Percentiles rank a stretch among this genome's conserved stretches.
These are phyloP conservation scores for Acleris sparsana DNA, from an alignment of 2,888 invertebrate genomes.

Conservation along the genomic window DNA sequence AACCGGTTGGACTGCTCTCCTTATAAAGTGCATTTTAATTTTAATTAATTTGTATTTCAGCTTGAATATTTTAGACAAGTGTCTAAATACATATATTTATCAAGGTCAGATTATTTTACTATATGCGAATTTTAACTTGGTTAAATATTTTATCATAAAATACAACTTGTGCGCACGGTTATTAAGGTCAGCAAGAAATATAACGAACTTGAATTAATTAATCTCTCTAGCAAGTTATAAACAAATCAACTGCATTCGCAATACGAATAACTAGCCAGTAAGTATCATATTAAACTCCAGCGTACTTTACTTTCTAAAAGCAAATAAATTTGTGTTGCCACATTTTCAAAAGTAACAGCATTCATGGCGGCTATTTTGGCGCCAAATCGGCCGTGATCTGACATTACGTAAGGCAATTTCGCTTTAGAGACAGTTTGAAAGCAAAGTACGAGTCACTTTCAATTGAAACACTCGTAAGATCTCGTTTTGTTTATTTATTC, in stretches of 20 bases:
- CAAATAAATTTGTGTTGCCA: constrained; percentile 28
- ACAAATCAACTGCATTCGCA: background rate
- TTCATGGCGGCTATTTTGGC: constrained; percentile 39
- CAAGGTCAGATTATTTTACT: no score
- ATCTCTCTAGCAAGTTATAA: no score
- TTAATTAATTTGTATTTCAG: no score
- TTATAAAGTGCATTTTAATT: no score
- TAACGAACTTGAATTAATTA: no score
- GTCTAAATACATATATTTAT: no score
- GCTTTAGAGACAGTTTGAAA: constrained; percentile 54
- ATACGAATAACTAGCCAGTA: constrained; percentile 2
- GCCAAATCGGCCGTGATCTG: constrained; percentile 47
- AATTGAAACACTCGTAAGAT: constrained; percentile 12
- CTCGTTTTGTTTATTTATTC: constrained; percentile 4
- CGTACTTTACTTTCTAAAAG: constrained; percentile 61
- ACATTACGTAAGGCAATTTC: constrained; percentile 57
- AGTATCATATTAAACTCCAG: constrained; percentile 2
- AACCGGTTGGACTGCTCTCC: no score
- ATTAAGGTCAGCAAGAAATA: no score
- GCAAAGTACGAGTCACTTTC: constrained; percentile 44
- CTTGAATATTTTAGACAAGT: no score
- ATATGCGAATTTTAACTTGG: no score
- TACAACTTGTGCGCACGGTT: no score
- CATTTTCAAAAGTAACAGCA: constrained; percentile 39
- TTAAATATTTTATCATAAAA: no score